These are phyloP conservation scores for Aspiorhynchus laticeps DNA, from an alignment of 2,113 vertebrate genomes.

Conservation along the genomic window DNA sequence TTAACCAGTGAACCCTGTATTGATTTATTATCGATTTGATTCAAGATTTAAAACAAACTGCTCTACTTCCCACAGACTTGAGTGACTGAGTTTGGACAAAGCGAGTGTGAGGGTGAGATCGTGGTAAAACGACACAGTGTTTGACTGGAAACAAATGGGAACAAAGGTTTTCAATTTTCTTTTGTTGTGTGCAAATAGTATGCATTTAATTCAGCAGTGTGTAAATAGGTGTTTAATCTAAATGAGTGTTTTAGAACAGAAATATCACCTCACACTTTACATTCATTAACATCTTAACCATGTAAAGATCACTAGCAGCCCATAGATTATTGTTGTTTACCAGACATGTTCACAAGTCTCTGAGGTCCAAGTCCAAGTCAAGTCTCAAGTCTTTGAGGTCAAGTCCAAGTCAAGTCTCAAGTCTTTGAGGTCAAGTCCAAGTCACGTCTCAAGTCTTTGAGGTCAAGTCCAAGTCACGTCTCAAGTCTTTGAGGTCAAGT, in stretches of 20 bases:
- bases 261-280: not conserved
- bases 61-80: not conserved
- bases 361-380: too few relatives aligned
- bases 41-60: not conserved
- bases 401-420: too few relatives aligned
- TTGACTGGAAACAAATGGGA: not conserved
- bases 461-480: too few relatives aligned
- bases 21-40: constrained; percentile 47
- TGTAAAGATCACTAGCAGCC: not conserved
- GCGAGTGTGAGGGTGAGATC: not conserved
- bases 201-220: too few relatives aligned
- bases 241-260: not conserved
- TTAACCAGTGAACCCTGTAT: constrained; percentile 56
- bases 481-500: too few relatives aligned
- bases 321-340: too few relatives aligned
- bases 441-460: too few relatives aligned
- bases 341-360: too few relatives aligned
- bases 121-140: not conserved
- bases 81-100: not conserved
- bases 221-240: not conserved
- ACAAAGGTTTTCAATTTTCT: not conserved
- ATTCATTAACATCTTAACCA: not conserved
- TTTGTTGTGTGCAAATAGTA: not conserved
- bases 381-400: too few relatives aligned
- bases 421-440: too few relatives aligned